phyloP scores from a whole-genome alignment of 1,140 invertebrate genomes.

The Phymastichus coffea region DNA sequence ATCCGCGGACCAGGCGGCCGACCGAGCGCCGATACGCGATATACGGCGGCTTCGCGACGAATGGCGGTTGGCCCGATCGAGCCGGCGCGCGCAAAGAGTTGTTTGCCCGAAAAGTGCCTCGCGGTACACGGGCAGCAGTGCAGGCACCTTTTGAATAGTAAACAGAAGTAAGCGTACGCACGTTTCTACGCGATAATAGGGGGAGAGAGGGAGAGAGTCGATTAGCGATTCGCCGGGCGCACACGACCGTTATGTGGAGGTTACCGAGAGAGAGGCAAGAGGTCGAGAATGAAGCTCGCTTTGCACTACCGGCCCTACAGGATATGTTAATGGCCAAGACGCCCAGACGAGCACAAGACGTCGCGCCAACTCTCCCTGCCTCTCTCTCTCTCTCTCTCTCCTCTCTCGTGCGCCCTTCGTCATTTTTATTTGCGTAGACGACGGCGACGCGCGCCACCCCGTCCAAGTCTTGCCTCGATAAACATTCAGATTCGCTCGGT shows the following conservation, averaged over 20 bases:
- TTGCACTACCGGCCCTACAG: conserved; percentile 47
- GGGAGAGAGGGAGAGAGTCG: conserved; percentile 29
- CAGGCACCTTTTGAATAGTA: background rate
- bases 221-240: conserved; percentile 39
- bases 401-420: conserved; percentile 7
- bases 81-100: no score
- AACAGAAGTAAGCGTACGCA: background rate
- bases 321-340: conserved; percentile 44
- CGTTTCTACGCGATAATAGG: background rate
- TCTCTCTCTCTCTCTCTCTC: conserved; percentile 9
- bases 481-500: conserved; percentile 13
- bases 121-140: background rate
- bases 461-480: background rate
- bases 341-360: conserved; percentile 8
- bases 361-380: conserved; percentile 28
- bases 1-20: no score
- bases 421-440: background rate
- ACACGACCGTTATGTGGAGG: conserved; percentile 45
- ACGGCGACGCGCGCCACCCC: background rate
- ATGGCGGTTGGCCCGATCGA: no score
- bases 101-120: no score
- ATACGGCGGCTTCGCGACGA: no score
- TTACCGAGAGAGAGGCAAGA: background rate
- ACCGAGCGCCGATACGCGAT: no score
- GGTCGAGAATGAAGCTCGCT: conserved; percentile 31